Base-by-base conservation (phyloP, 2,797 vertebrate species). In the Acanthornis magna region DNA sequence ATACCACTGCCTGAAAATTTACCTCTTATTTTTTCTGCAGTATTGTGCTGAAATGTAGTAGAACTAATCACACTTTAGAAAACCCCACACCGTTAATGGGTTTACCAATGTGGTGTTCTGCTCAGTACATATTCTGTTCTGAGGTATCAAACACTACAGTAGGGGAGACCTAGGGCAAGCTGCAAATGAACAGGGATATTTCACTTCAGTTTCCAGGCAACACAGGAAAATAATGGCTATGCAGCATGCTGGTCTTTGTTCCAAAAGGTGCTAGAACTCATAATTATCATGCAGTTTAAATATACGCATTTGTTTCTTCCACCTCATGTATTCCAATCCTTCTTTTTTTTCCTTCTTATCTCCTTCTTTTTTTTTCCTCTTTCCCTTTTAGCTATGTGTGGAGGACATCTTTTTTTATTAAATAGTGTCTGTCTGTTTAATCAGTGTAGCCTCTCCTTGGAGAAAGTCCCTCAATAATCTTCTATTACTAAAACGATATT, bases 161-260 rank as follows among this genome's bases (percentile, higher is more conserved):
- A 77, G 22, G 30, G 38, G 15, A 91, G 67, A 79, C 66, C 40
- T 51, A 67, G 54, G 48, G 65, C 61, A 80, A 83, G 77, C 51
- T 66, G 62, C 70, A 89, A 78, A 87, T 73, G 84, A 92, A 76
- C 30, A 63, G 70, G 47, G 40, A 63, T 60, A 72, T 92, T 78
- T 92, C 80, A 54, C n/a, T 42, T 80, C 73, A 54, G 92, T 94
- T 94, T 94, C 95, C 62, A 91, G 67, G 95, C 88, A 92, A 91
- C 92, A 66, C 32, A 75, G 74, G 51, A 88, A 79, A 74, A 42
- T 58, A 85, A 78, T 75, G 85, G 72, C 85, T 72, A 45, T 3
- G 5, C 50, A 78, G 25, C 16, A 4, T 48, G 54, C 62, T 70
- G 71, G 48, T 85, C 63, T 40, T 78, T 93, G 83, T 65, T 88